These are phyloP conservation scores for Ammospiza maritima DNA, from an alignment of 2,797 vertebrate species.

Conservation along the genomic window DNA sequence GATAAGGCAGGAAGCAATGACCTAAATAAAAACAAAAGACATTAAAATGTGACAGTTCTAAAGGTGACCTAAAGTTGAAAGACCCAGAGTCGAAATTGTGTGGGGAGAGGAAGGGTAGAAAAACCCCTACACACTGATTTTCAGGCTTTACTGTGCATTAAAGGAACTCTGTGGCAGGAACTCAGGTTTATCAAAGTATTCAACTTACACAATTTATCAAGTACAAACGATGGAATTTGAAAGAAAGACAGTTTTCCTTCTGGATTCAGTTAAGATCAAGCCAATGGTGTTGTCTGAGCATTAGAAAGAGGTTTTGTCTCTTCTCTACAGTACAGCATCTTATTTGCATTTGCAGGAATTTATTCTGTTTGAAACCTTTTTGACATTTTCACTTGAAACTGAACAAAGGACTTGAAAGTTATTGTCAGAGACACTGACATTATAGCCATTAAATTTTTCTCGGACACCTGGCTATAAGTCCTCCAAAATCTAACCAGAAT, in stretches of 20 bases:
- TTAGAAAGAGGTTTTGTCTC: not conserved
- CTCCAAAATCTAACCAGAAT: not conserved
- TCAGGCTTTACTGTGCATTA: not conserved
- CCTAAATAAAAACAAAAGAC: slow-evolving; percentile 70
- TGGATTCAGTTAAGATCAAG: not conserved
- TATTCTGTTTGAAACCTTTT: not conserved
- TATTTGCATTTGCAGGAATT: not conserved
- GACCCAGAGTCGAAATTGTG: not conserved
- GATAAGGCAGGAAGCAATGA: slow-evolving; percentile 92
- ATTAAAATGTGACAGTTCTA: not conserved
- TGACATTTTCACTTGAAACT: not conserved
- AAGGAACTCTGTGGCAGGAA: not conserved
- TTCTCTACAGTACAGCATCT: not conserved
- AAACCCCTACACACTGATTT: not conserved
- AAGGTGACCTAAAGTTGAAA: not conserved
- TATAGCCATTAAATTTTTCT: not conserved
- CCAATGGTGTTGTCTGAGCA: not conserved
- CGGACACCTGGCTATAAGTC: not conserved
- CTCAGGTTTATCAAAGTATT: not conserved
- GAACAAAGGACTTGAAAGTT: not conserved
- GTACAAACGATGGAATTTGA: not conserved
- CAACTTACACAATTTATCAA: not conserved
- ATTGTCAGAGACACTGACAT: not conserved
- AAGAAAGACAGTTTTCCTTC: not conserved
- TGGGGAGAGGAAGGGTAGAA: not conserved